Evolutionary conservation across 2,888 invertebrate genomes (phyloP).

Genomic region (Drosophila crucigera): DNA sequence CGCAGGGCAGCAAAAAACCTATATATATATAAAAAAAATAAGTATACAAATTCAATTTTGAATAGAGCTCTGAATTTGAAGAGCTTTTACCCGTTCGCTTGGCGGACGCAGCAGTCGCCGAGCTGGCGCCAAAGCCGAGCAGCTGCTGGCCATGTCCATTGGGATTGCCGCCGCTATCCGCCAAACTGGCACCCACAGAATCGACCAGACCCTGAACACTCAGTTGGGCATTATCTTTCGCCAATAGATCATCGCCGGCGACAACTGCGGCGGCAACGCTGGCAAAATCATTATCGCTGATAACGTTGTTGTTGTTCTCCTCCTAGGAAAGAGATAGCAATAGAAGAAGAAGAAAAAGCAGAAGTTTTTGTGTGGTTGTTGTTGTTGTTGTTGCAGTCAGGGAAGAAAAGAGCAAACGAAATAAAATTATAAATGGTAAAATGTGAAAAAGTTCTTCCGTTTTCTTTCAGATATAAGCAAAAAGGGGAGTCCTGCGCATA

Average conservation of each 20-base stretch:
- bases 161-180: constrained; percentile 49
- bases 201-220: constrained; percentile 68
- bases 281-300: constrained; percentile 69
- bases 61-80: too few relatives aligned
- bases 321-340: constrained; percentile 83
- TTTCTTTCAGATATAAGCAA: constrained; percentile 15
- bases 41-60: neutral
- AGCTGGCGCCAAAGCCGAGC: constrained; percentile 62
- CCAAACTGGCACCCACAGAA: constrained; percentile 67
- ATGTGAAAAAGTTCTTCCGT: constrained; percentile 27
- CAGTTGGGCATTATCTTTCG: constrained; percentile 76
- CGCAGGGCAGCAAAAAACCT: constrained; percentile 63
- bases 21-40: neutral
- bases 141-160: constrained; percentile 42
- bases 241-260: constrained; percentile 73
- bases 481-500: constrained; percentile 39
- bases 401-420: constrained; percentile 72
- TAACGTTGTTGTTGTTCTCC: constrained; percentile 84
- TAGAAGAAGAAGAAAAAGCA: constrained; percentile 46
- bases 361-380: constrained; percentile 55
- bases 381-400: constrained; percentile 81
- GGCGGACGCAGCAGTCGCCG: constrained; percentile 48
- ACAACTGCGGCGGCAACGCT: constrained; percentile 71
- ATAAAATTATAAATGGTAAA: constrained; percentile 63
- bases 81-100: constrained; percentile 40